Evolutionary conservation across 2,888 invertebrate genomes (phyloP), one percentile per base, ranked within the genome.

Genomic region (Zygothrica quintamaculata): DNA sequence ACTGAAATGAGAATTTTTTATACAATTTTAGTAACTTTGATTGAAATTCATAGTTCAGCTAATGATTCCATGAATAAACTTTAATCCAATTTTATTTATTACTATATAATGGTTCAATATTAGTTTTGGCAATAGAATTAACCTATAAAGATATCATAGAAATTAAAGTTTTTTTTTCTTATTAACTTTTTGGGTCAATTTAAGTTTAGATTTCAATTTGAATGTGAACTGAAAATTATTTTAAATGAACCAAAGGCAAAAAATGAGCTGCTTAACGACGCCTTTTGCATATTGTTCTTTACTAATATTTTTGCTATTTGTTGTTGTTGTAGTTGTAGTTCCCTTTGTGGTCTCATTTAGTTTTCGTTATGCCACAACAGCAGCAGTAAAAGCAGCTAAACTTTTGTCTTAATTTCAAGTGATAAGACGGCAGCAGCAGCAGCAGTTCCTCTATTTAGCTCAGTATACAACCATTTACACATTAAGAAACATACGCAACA

Each of bases 371-470:
- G 55, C 60, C 40, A 25, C 39, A 43, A 15, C 13, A 29, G 29
- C 43, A 44, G 33, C 4, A 44, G 31, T 6, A 60, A 26, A 9
- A 50, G 37, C 43, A 50, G 61, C 56, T 26, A 22, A 42, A 48
- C 57, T 60, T 69, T 69, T 87, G 81, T 84, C 81, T 79, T 81
- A 84, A 87, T 84, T 84, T 84, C 53, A 43, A 65, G 78, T 87
- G 79, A 79, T 79, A 87, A 87, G 81, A 70, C 61, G 55, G 53
- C n/a, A 55, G 42, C 56, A 50, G 39, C 60, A 39, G 4, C 51
- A 53, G 18, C 36, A 48, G 40, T 13, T 12, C 6, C 29, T n/a
- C 9, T n/a, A 13, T 2, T 2, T 16, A 2, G 8, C 11, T n/a
- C n/a, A n/a, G n/a, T 26, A 15, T 43, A 25, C 40, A 4, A 26